Evolutionary conservation across 2,113 vertebrate genomes (phyloP).

Genomic region (Gadus macrocephalus): DNA sequence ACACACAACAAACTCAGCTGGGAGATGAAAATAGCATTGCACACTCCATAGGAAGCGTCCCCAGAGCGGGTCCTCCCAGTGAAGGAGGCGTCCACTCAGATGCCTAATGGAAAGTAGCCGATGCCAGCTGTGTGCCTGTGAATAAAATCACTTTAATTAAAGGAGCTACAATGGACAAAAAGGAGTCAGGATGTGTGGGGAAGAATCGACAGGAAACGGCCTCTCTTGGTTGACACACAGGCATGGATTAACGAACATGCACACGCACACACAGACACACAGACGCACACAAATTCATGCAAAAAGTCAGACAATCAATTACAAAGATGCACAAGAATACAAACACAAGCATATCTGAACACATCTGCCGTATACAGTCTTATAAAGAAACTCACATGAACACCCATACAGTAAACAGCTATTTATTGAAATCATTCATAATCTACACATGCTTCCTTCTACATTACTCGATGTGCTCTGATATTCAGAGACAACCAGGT

Average conservation of each 20-base stretch:
- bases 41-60: constrained; percentile 73
- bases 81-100: constrained; percentile 75
- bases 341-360: too few relatives aligned
- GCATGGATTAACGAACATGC: constrained; percentile 11
- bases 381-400: too few relatives aligned
- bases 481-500: too few relatives aligned
- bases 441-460: constrained; percentile 62
- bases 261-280: constrained; percentile 6
- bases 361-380: too few relatives aligned
- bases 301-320: constrained; percentile 14
- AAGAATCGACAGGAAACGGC: constrained; percentile 69
- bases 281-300: constrained; percentile 39
- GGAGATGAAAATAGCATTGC: constrained; percentile 79
- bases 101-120: constrained; percentile 79
- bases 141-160: constrained; percentile 85
- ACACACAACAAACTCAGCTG: constrained; percentile 83
- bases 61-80: constrained; percentile 73
- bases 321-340: constrained; percentile 63
- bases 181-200: constrained; percentile 63
- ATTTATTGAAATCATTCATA: constrained; percentile 19
- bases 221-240: constrained; percentile 57
- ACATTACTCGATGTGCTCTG: constrained; percentile 10
- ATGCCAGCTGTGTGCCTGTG: constrained; percentile 80
- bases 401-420: too few relatives aligned
- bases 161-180: constrained; percentile 76